phyloP scores from a whole-genome alignment of 2,797 vertebrate species.

The Crenichthys baileyi region DNA sequence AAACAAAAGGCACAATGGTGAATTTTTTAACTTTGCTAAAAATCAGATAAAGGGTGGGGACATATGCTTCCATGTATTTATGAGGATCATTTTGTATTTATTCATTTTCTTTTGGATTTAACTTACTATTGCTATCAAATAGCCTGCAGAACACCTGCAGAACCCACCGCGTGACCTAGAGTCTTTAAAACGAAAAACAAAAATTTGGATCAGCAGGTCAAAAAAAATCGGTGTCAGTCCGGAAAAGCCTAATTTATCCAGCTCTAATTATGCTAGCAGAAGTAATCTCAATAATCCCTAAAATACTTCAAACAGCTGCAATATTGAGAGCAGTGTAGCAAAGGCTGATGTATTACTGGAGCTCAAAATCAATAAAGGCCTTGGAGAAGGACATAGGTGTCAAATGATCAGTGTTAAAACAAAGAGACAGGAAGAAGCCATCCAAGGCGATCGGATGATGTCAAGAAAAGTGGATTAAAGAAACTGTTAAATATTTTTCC shows the following conservation, averaged over 20 bases:
- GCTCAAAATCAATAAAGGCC: conserved; percentile 1
- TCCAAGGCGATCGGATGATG: background rate
- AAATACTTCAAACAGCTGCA: background rate
- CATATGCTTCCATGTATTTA: background rate
- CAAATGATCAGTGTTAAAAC: conserved; percentile 14
- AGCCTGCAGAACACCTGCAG: background rate
- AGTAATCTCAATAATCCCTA: background rate
- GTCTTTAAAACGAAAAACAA: background rate
- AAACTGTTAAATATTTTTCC: background rate
- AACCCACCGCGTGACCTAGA: background rate
- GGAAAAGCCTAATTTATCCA: background rate
- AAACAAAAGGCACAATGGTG: background rate
- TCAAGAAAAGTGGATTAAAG: background rate
- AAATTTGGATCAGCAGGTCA: background rate
- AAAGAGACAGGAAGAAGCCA: background rate
- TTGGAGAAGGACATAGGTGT: conserved; percentile 6
- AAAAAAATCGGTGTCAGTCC: background rate
- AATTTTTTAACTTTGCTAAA: background rate
- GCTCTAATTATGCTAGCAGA: background rate
- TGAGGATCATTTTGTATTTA: background rate
- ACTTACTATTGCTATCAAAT: background rate
- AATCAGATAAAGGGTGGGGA: background rate
- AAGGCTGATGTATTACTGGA: background rate
- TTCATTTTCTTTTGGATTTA: background rate
- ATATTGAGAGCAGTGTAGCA: background rate